Base-by-base conservation (phyloP, 2,113 vertebrate genomes). In the Percina caprodes region DNA sequence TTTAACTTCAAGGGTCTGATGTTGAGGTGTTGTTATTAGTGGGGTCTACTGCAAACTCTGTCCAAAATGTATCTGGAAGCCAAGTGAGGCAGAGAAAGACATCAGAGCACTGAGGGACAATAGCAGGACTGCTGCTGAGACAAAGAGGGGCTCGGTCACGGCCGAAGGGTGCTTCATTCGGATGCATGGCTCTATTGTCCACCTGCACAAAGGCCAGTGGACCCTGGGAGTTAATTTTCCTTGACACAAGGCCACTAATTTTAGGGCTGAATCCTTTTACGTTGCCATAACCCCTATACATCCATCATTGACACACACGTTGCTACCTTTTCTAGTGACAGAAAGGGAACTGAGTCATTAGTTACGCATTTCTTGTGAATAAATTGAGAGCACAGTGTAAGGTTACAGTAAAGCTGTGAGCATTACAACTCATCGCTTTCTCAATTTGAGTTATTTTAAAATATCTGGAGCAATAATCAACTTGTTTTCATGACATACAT, bases 121-220 rank as follows among this genome's bases (percentile, higher is more conserved):
- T 66, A 69, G 79, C 70, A 66, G 86, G 81, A 83, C 87, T 78
- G 76, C 86, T 63, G 67, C 87, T 71, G 85, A 73, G 86, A 93
- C 92, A 90, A 91, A 93, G 92, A 86, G 83, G 88, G 91, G 86
- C 88, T 93, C 77, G 76, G 92, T 92, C 93, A 93, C 74, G 75
- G 90, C 84, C 24, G 83, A 89, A 80, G 89, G 83, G 77, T 84
- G 88, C 83, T 86, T 88, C 84, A 91, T 92, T 91, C 85, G 80
- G 84, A 92, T 92, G 88, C 83, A 75, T 89, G 88, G 87, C 52
- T 77, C 91, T 80, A 83, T 94, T 95, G 94, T 95, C 85, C 82
- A 88, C 86, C 83, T 85, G 86, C 91, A 95, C 92, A 95, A 95
- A 94, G 89, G 86, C 91, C 91, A 83, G 69, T 12, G 77, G 89